A percentile compares a stretch with the other conserved stretches of the same genome.
Evolutionary conservation across 2,797 vertebrate species (phyloP).

Genomic region (Atherinosoma microstoma): DNA sequence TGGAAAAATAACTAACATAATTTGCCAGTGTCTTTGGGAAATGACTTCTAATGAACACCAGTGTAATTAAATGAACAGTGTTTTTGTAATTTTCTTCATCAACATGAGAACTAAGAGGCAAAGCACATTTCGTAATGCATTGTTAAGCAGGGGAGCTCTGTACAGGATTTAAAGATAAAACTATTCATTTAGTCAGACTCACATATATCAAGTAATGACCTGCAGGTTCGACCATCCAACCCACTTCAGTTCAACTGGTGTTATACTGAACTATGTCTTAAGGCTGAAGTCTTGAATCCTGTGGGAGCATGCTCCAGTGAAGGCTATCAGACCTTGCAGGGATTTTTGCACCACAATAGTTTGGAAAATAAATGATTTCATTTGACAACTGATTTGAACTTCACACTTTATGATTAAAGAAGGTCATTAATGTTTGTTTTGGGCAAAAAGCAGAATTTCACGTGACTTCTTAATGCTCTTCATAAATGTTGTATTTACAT

Average conservation of each 20-base stretch:
- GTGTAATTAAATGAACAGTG: not conserved
- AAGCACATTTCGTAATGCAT: not conserved
- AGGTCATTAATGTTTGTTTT: too few relatives aligned
- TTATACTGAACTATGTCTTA: not conserved
- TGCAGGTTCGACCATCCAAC: not conserved
- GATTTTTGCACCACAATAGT: not conserved
- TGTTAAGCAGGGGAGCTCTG: not conserved
- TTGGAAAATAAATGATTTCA: not conserved
- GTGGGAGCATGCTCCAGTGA: not conserved
- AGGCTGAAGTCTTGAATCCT: not conserved
- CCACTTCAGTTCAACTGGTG: not conserved
- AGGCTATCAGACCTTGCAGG: not conserved
- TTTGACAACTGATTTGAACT: not conserved
- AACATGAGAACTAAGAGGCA: not conserved
- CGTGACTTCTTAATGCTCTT: too few relatives aligned
- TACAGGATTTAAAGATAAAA: not conserved
- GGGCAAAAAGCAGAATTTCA: too few relatives aligned
- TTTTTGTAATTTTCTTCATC: not conserved
- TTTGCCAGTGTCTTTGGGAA: slow-evolving; percentile 31
- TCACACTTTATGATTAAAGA: not conserved
- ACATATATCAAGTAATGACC: not conserved
- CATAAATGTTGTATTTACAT: too few relatives aligned
- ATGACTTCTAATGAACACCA: slow-evolving; percentile 11
- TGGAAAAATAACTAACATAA: slow-evolving; percentile 29
- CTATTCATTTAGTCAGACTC: slow-evolving; percentile 8